Conservation (phyloP, 2,888 invertebrate species). For the Petrolisthes cinctipes region DNA sequence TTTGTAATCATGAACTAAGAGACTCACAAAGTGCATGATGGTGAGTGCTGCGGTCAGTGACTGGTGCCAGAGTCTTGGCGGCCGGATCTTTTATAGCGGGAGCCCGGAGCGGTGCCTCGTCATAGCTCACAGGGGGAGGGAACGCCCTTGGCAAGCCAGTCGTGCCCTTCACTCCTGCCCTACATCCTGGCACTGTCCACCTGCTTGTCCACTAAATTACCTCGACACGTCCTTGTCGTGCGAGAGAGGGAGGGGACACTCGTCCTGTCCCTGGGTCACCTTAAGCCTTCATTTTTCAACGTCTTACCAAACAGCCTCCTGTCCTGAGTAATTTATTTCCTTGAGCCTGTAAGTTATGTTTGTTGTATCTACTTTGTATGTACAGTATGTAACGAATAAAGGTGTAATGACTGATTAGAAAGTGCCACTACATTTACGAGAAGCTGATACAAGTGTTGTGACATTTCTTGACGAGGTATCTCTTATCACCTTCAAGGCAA, state of each 20-base stretch:
- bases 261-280: not conserved
- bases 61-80: slow-evolving; percentile 35
- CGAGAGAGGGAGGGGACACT: slow-evolving; percentile 14
- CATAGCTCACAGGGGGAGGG: slow-evolving; percentile 44
- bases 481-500: slow-evolving; percentile 2
- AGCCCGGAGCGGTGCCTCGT: slow-evolving; percentile 48
- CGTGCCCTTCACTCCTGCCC: slow-evolving; percentile 56
- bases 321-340: not conserved
- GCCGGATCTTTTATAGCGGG: slow-evolving; percentile 45
- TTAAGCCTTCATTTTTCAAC: not conserved
- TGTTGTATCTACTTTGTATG: not conserved
- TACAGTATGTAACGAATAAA: not conserved
- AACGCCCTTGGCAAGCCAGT: slow-evolving; percentile 52
- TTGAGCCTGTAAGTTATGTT: no score
- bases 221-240: slow-evolving; percentile 42
- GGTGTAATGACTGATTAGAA: not conserved
- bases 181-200: slow-evolving; percentile 53
- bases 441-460: slow-evolving; percentile 10
- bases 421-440: slow-evolving; percentile 11
- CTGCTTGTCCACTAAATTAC: slow-evolving; percentile 40
- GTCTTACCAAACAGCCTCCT: not conserved
- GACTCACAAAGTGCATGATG: slow-evolving; percentile 47
- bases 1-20: not conserved
- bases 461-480: slow-evolving; percentile 34
- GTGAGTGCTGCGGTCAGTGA: slow-evolving; percentile 35